phyloP scores from a whole-genome alignment of 2,113 vertebrate genomes.

The Macquaria ambigua region DNA sequence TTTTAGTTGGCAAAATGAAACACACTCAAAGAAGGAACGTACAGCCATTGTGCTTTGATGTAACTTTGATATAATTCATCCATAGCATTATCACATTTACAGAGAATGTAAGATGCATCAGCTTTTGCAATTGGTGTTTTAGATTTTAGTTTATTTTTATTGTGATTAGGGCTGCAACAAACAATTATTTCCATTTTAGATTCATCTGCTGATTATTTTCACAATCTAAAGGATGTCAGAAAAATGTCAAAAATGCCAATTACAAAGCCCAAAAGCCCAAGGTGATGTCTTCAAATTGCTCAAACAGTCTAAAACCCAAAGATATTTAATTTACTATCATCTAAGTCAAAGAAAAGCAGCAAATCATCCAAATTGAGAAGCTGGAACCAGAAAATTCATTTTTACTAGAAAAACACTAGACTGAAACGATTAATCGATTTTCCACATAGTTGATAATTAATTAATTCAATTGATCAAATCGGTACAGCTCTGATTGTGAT shows the following conservation, averaged over 20 bases:
- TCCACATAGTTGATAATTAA: not conserved
- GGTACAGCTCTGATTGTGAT: not conserved
- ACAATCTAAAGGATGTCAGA: no score
- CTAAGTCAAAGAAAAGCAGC: not conserved
- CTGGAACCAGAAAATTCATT: not conserved
- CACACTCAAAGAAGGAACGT: not conserved
- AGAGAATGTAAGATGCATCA: not conserved
- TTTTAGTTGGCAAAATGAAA: not conserved
- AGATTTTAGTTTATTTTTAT: not conserved
- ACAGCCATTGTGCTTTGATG: not conserved
- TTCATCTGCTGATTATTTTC: not conserved
- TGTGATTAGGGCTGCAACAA: not conserved
- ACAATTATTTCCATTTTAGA: not conserved
- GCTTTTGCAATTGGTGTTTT: not conserved
- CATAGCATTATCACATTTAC: not conserved
- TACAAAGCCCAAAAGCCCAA: not conserved
- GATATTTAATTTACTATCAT: not conserved
- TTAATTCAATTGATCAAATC: not conserved
- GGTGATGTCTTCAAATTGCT: not conserved
- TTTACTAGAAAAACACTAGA: not conserved
- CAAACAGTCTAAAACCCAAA: not conserved
- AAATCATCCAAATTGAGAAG: not conserved
- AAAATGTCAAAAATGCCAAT: not conserved
- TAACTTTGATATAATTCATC: slow-evolving; percentile 6
- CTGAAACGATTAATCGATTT: not conserved